Base-by-base conservation (phyloP, 2,888 invertebrate species). In the Adineta ricciae region DNA sequence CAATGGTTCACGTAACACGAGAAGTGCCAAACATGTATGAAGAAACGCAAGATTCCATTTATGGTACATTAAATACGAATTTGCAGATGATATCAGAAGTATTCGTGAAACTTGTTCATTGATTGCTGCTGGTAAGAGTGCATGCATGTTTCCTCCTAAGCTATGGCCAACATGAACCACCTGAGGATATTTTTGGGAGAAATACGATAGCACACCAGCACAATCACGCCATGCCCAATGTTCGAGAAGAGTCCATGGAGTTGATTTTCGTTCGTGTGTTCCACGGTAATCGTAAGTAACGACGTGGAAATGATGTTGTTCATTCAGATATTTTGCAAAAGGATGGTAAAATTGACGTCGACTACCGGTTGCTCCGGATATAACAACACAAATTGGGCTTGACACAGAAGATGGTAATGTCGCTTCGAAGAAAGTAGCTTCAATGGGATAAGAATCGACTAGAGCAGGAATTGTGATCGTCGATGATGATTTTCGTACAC, bases 191-290 rank as follows among this genome's bases (percentile, higher is more conserved):
- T 41, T 78, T 11, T 24, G 0, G 14, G 41, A 41, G n/a, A 38
- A 38, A 41, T 78, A 78, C 41, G 78, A 78, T 78, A 78, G 4
- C 24, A 78, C 11, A 11, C 41, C n/a, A 9, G 41, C 41, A 78
- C 78, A 78, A 78, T 78, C 78, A 41, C 41, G 38, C 41, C 78
- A 24, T 24, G 78, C 78, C 78, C 78, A 78, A 64, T 64, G 64
- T n/a, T 78, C 78, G 14, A 78, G 9, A 78, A 78, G 38, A n/a
- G 8, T 78, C 78, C 78, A 78, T n/a, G 38, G 2, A 5, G 78
- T 41, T 41, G 78, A 5, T 41, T 78, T 78, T n/a, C n/a, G 41
- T 41, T n/a, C 78, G 41, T 41, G 24, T 41, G 32, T 41, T 9
- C 78, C 78, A n/a, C 78, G 78, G 41, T 78, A 78, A 41, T 78